Evolutionary conservation across 1,140 invertebrate species (phyloP).

Genomic region (Psix sp.): DNA sequence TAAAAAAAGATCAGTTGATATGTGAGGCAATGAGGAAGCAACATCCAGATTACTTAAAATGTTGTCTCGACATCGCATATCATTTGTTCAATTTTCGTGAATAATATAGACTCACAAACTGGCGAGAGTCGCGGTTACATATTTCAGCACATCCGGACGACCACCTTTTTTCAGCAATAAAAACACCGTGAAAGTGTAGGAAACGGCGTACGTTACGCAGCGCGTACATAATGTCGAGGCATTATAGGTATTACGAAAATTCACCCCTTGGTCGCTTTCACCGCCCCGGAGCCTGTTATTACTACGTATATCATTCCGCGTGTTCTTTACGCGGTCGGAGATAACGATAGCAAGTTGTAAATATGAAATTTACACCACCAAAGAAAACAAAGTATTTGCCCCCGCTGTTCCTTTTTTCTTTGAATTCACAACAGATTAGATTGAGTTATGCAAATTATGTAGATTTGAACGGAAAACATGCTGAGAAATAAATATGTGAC

Average conservation of each 20-base stretch:
- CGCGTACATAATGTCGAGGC: constrained; percentile 62
- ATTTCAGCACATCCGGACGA: constrained; percentile 61
- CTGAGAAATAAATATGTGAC: too few species aligned
- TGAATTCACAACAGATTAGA: constrained; percentile 48
- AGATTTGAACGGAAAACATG: background rate
- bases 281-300: constrained; percentile 69
- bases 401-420: constrained; percentile 30
- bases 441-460: constrained; percentile 30
- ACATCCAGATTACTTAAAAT: too few species aligned
- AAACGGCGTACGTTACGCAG: constrained; percentile 49
- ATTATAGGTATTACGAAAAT: constrained; percentile 73
- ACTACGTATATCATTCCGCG: constrained; percentile 73
- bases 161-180: constrained; percentile 67
- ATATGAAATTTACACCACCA: constrained; percentile 65
- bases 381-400: constrained; percentile 56
- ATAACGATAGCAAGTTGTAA: constrained; percentile 69
- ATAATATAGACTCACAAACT: too few species aligned
- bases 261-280: constrained; percentile 67
- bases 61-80: too few species aligned
- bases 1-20: too few species aligned
- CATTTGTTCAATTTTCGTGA: too few species aligned
- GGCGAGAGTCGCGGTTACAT: constrained; percentile 57
- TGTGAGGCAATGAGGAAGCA: too few species aligned
- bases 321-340: constrained; percentile 69
- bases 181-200: constrained; percentile 65